Percentiles rank a stretch among this genome's conserved stretches.
These are phyloP conservation scores for Microctenopoma steveboyesi DNA, from an alignment of 2,797 vertebrate genomes.

Conservation along the genomic window DNA sequence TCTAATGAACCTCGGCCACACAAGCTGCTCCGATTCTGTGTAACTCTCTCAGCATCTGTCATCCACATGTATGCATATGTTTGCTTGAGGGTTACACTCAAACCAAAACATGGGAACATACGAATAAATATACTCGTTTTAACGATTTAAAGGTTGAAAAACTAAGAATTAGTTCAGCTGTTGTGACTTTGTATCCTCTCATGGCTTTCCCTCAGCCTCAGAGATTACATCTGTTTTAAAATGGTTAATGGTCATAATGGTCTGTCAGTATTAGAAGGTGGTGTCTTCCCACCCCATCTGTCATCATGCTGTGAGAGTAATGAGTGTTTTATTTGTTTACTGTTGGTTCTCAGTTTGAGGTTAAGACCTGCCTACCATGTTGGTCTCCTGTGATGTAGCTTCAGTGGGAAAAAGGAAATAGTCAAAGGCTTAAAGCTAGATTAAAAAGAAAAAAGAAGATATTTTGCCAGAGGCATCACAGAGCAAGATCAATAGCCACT, in stretches of 20 bases:
- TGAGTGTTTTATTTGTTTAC: conserved; percentile 43
- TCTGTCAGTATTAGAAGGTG: conserved; percentile 34
- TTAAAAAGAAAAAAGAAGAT: conserved; percentile 29
- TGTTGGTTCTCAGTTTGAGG: conserved; percentile 6
- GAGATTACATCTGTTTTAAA: conserved; percentile 28
- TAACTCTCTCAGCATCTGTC: conserved; percentile 39
- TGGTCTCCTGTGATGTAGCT: conserved; percentile 27
- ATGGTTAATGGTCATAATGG: conserved; percentile 45
- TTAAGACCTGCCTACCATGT: conserved; percentile 11
- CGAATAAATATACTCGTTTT: not conserved
- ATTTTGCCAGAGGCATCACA: conserved; percentile 48
- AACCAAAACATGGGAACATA: conserved; percentile 2
- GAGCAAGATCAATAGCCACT: conserved; percentile 71
- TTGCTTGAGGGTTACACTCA: conserved; percentile 9
- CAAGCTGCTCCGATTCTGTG: conserved; percentile 41
- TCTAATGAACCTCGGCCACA: conserved; percentile 54
- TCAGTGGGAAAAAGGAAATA: conserved; percentile 15
- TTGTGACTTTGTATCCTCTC: not conserved
- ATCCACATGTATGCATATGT: conserved; percentile 10
- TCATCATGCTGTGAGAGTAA: conserved; percentile 43
- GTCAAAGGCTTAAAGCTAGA: conserved; percentile 26
- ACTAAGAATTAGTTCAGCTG: not conserved
- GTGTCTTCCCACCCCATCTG: conserved; percentile 43
- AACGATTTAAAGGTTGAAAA: not conserved
- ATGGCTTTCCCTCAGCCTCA: conserved; percentile 11